Conservation (phyloP, 2,113 vertebrate species). For the Mormoops blainvillei region DNA sequence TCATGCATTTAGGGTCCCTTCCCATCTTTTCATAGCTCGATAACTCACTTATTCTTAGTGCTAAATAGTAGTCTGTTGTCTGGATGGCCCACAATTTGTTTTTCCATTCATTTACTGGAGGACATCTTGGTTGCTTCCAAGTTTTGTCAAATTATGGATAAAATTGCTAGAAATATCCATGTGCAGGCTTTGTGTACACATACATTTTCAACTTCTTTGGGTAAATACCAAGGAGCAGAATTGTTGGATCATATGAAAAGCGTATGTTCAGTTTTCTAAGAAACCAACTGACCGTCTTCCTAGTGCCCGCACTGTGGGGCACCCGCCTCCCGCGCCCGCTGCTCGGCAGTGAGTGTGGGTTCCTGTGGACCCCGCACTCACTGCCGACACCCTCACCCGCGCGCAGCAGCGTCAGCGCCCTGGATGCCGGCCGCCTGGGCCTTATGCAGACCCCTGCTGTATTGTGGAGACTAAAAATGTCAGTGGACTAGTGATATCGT, state of each 20-base stretch:
- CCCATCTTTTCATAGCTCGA: no score
- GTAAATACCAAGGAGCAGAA: background rate
- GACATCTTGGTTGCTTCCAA: background rate
- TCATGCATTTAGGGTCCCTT: background rate
- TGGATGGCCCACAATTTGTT: background rate
- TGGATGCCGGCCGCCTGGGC: background rate
- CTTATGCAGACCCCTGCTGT: background rate
- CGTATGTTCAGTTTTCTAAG: background rate
- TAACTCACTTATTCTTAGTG: background rate
- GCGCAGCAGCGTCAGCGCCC: background rate
- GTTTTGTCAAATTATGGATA: background rate
- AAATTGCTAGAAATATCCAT: background rate
- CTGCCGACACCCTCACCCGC: background rate
- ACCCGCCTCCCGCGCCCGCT: no score
- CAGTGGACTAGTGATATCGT: background rate
- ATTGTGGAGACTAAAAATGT: background rate
- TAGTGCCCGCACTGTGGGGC: no score
- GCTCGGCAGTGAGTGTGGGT: background rate
- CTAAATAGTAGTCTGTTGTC: background rate
- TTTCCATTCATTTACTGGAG: background rate
- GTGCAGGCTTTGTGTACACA: background rate
- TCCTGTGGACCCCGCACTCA: background rate
- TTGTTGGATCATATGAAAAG: no score
- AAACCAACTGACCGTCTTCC: background rate
- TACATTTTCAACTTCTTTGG: background rate